Evolutionary conservation across 1,140 invertebrate species (phyloP).

Genomic region (Acyrthosiphon pisum): DNA sequence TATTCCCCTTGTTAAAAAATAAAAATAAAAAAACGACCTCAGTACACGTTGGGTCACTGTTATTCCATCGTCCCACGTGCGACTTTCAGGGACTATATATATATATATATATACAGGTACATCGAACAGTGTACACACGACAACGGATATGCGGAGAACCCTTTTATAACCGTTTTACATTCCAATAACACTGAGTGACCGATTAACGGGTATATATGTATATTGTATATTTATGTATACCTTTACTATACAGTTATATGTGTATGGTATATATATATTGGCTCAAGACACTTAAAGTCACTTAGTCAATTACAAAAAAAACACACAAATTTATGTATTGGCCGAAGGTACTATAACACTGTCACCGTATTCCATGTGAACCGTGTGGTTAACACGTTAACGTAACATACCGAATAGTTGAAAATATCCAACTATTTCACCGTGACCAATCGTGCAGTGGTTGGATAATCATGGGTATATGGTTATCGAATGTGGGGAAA

Average conservation of each 20-base stretch:
- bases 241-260: too few relatives aligned
- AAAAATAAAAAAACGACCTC: slow-evolving; percentile 23
- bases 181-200: slow-evolving; percentile 5
- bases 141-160: background rate
- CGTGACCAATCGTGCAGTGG: too few relatives aligned
- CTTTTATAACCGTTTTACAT: slow-evolving; percentile 2
- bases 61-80: background rate
- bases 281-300: background rate
- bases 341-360: background rate
- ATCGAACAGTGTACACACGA: background rate
- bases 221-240: too few relatives aligned
- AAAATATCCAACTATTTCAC: background rate
- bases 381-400: background rate
- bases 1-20: slow-evolving; percentile 23
- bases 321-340: background rate
- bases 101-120: background rate
- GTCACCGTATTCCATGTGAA: background rate
- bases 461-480: background rate
- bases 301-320: slow-evolving; percentile 44
- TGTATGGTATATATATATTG: too few relatives aligned
- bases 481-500: background rate
- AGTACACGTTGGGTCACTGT: background rate
- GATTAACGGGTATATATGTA: background rate
- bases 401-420: background rate
- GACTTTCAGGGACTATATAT: background rate